Conservation (phyloP, 2,888 invertebrate species). For the Phorcus lineatus region DNA sequence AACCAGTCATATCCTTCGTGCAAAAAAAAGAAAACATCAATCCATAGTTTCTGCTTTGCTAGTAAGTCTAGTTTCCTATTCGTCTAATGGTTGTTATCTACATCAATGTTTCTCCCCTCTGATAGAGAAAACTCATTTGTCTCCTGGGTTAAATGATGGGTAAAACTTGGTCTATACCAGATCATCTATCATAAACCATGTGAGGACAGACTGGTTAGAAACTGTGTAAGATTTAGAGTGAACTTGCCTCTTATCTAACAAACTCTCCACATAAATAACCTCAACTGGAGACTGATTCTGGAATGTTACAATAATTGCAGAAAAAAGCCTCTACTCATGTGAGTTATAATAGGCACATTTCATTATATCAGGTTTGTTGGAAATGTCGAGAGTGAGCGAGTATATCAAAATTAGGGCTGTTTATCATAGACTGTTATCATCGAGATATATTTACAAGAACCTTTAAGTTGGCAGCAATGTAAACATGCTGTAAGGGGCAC, state of each 20-base stretch:
- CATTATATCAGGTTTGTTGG: not conserved
- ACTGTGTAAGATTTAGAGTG: not conserved
- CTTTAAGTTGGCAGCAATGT: not conserved
- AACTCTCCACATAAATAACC: not conserved
- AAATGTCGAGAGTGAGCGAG: not conserved
- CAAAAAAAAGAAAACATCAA: too few relatives aligned
- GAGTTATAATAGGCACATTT: not conserved
- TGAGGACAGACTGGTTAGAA: not conserved
- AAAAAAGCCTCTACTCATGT: not conserved
- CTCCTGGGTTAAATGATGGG: not conserved
- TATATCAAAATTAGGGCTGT: slow-evolving; percentile 6
- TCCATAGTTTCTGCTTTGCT: too few relatives aligned
- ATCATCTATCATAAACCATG: not conserved
- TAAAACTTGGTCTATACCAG: not conserved
- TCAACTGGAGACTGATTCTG: not conserved
- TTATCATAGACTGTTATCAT: not conserved
- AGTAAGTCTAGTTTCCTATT: too few relatives aligned
- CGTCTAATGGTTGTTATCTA: too few relatives aligned
- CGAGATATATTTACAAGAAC: not conserved
- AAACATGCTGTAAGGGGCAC: not conserved
- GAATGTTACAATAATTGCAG: not conserved
- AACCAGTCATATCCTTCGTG: too few relatives aligned
- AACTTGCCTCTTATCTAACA: not conserved
- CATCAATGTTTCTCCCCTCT: too few relatives aligned
- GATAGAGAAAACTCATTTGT: not conserved